phyloP scores from a whole-genome alignment of 2,888 invertebrate species.

The Galeruca laticollis region DNA sequence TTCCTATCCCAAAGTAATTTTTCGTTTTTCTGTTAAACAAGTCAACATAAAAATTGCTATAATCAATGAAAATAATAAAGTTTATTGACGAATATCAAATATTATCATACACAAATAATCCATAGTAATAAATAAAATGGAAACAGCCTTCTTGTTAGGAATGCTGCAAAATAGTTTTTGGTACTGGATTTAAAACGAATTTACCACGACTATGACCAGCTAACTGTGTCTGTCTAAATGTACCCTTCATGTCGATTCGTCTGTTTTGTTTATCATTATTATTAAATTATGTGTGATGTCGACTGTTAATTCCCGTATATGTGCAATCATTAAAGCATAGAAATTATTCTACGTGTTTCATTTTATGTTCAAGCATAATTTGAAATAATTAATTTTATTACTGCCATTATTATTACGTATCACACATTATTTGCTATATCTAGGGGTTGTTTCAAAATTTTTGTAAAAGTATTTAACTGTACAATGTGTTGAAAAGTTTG shows the following conservation, averaged over 20 bases:
- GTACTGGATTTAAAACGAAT: neutral
- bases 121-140: neutral
- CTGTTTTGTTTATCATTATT: constrained; percentile 17
- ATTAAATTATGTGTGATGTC: constrained; percentile 15
- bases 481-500: no score
- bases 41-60: no score
- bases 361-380: neutral
- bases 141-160: neutral
- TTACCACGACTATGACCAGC: neutral
- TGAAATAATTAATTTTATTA: neutral
- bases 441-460: no score
- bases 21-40: no score
- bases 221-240: neutral
- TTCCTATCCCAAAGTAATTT: no score
- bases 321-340: constrained; percentile 11
- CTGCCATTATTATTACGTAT: neutral
- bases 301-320: neutral
- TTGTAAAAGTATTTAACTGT: no score
- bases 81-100: no score
- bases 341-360: neutral
- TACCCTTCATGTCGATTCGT: constrained; percentile 11
- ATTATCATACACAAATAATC: no score
- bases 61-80: no score
- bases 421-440: no score
- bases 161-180: neutral